phyloP scores from a whole-genome alignment of 2,113 vertebrate species.

The Psophia crepitans region DNA sequence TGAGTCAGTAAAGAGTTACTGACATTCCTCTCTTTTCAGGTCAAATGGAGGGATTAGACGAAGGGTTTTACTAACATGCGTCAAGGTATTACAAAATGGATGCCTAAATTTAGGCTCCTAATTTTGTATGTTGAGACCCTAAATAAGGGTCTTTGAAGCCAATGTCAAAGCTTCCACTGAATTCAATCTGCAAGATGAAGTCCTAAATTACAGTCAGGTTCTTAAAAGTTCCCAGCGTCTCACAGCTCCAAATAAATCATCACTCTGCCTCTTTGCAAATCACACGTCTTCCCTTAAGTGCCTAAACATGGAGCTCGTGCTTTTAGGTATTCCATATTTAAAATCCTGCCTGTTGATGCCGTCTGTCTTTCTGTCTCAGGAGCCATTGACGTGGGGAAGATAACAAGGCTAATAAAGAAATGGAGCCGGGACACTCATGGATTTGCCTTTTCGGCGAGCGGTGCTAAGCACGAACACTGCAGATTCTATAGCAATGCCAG shows the following conservation, averaged over 20 bases:
- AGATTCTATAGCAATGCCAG: not conserved
- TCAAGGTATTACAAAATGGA: conserved; percentile 23
- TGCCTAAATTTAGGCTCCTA: conserved; percentile 16
- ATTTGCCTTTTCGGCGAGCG: not conserved
- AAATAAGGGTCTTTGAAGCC: conserved; percentile 40
- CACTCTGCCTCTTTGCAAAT: not conserved
- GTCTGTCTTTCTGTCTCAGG: not conserved
- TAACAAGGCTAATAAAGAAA: not conserved
- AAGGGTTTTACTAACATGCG: not conserved
- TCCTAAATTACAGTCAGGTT: conserved; percentile 12
- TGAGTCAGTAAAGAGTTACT: not conserved
- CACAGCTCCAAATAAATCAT: not conserved
- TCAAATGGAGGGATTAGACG: not conserved
- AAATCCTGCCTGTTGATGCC: conserved; percentile 10
- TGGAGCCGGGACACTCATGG: not conserved
- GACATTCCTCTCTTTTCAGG: not conserved
- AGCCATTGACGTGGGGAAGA: not conserved
- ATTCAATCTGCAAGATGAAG: conserved; percentile 1
- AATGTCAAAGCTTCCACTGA: conserved; percentile 12
- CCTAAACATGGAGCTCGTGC: not conserved
- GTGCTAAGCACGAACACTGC: not conserved
- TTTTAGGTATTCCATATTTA: conserved; percentile 29
- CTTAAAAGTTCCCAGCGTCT: not conserved
- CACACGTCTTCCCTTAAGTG: not conserved
- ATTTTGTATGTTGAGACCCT: conserved; percentile 20